Conservation (phyloP, 2,113 vertebrate genomes). For the Corynorhinus townsendii region DNA sequence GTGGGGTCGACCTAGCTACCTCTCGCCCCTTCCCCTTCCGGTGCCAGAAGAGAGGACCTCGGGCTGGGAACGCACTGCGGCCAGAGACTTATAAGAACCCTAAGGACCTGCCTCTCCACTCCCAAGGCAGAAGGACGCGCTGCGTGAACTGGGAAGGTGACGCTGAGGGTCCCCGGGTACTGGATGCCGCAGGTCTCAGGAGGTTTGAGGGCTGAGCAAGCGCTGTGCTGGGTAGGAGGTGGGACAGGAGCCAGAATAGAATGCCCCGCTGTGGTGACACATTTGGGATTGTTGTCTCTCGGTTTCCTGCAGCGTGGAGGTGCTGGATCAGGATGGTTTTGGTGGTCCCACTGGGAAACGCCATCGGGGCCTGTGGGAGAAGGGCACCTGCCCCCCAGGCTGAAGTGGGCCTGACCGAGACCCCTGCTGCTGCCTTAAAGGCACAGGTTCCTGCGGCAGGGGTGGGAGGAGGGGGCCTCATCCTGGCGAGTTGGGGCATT, state of each 20-base stretch:
- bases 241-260: too few species aligned
- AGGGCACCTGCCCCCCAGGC: background rate
- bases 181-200: background rate
- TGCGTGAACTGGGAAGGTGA: background rate
- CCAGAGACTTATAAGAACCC: background rate
- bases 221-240: background rate
- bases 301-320: background rate
- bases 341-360: background rate
- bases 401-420: background rate
- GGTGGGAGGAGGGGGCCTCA: background rate
- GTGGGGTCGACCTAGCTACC: background rate
- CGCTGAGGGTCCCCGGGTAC: background rate
- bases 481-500: background rate
- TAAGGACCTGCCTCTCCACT: background rate
- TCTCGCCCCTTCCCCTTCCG: background rate
- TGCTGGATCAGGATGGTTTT: background rate
- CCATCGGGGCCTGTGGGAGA: background rate
- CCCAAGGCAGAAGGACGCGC: background rate
- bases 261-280: background rate
- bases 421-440: slow-evolving; percentile 24
- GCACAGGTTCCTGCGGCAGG: background rate
- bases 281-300: background rate
- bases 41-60: background rate
- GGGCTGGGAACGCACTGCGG: background rate
- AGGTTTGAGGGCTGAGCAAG: background rate